Percentiles rank a stretch among this genome's conserved stretches.
Conservation (phyloP, 1,140 invertebrate species). For the Lepidurus packardi region DNA sequence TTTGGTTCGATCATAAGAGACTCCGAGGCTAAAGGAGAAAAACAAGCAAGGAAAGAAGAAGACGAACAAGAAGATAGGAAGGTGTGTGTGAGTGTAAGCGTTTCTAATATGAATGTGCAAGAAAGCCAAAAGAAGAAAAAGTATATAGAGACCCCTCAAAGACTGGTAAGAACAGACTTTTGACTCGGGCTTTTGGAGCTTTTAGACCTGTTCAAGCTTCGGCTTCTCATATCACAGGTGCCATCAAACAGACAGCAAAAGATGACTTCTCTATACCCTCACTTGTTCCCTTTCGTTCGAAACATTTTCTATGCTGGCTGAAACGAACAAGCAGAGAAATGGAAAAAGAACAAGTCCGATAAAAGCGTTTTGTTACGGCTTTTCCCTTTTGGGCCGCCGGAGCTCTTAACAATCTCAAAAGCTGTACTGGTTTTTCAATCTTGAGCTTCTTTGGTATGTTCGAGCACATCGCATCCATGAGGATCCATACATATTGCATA, state of each 20-base stretch:
- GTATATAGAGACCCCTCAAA: not conserved
- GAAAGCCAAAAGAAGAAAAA: too few relatives aligned
- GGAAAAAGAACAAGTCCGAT: not conserved
- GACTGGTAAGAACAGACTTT: not conserved
- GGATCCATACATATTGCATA: not conserved
- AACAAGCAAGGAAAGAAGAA: not conserved
- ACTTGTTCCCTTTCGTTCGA: not conserved
- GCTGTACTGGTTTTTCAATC: not conserved
- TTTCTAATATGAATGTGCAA: not conserved
- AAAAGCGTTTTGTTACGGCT: not conserved
- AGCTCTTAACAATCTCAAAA: not conserved
- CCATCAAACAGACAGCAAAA: constrained; percentile 19
- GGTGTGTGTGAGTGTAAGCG: not conserved
- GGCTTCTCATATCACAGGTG: constrained; percentile 4
- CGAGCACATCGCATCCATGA: not conserved
- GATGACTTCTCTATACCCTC: not conserved
- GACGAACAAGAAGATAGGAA: not conserved
- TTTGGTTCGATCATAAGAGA: constrained; percentile 8
- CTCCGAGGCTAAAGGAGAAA: not conserved
- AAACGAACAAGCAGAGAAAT: not conserved
- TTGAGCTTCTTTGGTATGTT: not conserved
- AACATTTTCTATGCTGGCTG: not conserved
- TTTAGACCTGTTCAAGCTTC: constrained; percentile 3
- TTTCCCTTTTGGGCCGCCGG: not conserved
- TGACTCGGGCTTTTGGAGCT: not conserved